These are phyloP conservation scores for Lutjanus erythropterus DNA, from an alignment of 2,113 vertebrate species.

Conservation along the genomic window DNA sequence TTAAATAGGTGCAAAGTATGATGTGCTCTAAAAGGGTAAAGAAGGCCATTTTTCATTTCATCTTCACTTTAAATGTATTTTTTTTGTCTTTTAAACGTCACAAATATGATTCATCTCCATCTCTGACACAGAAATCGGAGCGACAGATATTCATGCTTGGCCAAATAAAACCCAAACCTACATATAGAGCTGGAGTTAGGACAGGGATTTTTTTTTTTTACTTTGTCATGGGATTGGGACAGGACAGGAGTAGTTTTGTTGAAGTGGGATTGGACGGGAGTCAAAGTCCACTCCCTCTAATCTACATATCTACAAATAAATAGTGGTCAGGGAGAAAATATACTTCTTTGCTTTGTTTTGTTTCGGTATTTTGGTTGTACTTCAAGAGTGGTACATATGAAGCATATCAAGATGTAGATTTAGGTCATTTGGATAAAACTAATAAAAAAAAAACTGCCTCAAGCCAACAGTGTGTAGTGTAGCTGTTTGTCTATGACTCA, in stretches of 20 bases:
- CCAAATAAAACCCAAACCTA: neutral
- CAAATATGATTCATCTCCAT: neutral
- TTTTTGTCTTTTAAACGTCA: neutral
- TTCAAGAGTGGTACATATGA: neutral
- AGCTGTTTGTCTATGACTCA: slow-evolving; percentile 46
- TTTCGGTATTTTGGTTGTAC: neutral
- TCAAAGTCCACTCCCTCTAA: too few species aligned
- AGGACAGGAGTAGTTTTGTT: too few species aligned
- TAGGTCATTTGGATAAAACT: slow-evolving; percentile 36
- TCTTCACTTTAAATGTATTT: too few species aligned
- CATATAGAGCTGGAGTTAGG: too few species aligned
- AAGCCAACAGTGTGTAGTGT: slow-evolving; percentile 5
- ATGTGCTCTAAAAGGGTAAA: too few species aligned
- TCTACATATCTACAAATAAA: neutral
- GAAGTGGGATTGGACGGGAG: too few species aligned
- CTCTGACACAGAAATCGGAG: neutral
- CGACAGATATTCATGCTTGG: neutral
- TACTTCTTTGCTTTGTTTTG: neutral
- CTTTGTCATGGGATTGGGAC: too few species aligned
- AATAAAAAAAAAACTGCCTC: slow-evolving; percentile 8
- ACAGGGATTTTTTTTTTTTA: too few species aligned
- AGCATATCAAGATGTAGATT: slow-evolving; percentile 32
- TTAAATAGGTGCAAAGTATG: too few species aligned
- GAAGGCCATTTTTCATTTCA: neutral
- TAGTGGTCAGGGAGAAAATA: neutral